Conservation (phyloP, 2,113 vertebrate genomes). For the Apteryx owenii region DNA sequence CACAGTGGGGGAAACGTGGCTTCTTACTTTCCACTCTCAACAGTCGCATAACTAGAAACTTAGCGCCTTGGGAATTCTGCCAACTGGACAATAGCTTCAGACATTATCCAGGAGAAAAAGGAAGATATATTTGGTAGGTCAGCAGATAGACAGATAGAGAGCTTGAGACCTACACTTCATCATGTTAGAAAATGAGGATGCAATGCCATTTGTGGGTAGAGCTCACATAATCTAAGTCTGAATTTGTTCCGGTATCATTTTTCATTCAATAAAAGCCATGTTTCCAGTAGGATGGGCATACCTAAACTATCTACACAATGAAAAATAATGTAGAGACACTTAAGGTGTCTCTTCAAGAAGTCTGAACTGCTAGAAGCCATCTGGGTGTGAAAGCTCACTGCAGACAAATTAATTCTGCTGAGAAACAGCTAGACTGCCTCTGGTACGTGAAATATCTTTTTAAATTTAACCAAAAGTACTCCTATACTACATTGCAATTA, state of each 20-base stretch:
- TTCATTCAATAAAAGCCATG: not conserved
- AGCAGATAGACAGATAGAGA: not conserved
- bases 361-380: not conserved
- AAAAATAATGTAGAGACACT: not conserved
- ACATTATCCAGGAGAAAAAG: not conserved
- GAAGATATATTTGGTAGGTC: not conserved
- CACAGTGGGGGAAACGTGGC: accelerated
- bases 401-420: not conserved
- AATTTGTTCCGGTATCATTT: not conserved
- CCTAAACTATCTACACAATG: not conserved
- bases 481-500: not conserved
- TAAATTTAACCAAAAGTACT: not conserved
- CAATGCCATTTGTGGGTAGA: not conserved
- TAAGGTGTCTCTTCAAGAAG: not conserved
- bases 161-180: not conserved
- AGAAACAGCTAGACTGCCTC: not conserved
- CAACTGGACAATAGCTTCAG: not conserved
- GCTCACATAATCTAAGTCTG: not conserved
- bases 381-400: not conserved
- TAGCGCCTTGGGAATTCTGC: not conserved
- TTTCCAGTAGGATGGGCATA: not conserved
- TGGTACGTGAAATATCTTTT: not conserved
- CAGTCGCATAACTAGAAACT: not conserved
- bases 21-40: not conserved
- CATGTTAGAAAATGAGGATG: not conserved